Conservation (phyloP, 1,140 invertebrate species). For the Hylaeus volcanicus region DNA sequence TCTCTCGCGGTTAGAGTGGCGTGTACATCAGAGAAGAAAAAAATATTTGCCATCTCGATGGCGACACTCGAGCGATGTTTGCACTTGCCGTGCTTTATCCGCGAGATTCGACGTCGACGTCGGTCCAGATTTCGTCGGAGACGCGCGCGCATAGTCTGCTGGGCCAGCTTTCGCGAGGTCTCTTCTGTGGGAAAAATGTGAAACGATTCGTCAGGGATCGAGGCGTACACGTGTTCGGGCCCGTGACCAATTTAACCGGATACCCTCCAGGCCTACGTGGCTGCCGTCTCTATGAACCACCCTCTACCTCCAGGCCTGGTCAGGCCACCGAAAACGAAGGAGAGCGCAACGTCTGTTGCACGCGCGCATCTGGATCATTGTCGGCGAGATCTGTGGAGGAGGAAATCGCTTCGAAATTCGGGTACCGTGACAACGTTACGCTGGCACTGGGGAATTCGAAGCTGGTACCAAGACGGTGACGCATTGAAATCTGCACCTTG, state of each 20-base stretch:
- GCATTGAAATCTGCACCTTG: constrained; percentile 29
- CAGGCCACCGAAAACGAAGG: constrained; percentile 16
- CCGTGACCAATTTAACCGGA: constrained; percentile 80
- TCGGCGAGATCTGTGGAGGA: constrained; percentile 57
- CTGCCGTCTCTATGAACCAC: constrained; percentile 35
- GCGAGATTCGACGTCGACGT: too few relatives aligned
- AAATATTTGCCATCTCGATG: too few relatives aligned
- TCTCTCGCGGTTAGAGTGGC: too few relatives aligned
- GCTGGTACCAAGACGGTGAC: neutral
- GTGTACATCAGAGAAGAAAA: too few relatives aligned
- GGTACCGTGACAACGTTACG: constrained; percentile 58
- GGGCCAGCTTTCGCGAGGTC: constrained; percentile 8
- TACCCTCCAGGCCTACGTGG: constrained; percentile 55
- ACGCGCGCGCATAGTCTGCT: too few relatives aligned
- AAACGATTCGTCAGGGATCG: constrained; percentile 75
- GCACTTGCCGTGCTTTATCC: too few relatives aligned
- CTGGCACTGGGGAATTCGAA: neutral
- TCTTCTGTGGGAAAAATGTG: constrained; percentile 75
- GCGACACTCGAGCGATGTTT: too few relatives aligned
- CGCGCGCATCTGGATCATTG: constrained; percentile 64
- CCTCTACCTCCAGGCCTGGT: constrained; percentile 29
- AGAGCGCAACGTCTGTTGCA: constrained; percentile 58
- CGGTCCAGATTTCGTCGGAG: too few relatives aligned
- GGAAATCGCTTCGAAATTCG: constrained; percentile 59
- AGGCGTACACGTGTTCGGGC: constrained; percentile 70